These are phyloP conservation scores for Heterotilapia buettikoferi DNA, from an alignment of 2,113 vertebrate species.

Conservation along the genomic window DNA sequence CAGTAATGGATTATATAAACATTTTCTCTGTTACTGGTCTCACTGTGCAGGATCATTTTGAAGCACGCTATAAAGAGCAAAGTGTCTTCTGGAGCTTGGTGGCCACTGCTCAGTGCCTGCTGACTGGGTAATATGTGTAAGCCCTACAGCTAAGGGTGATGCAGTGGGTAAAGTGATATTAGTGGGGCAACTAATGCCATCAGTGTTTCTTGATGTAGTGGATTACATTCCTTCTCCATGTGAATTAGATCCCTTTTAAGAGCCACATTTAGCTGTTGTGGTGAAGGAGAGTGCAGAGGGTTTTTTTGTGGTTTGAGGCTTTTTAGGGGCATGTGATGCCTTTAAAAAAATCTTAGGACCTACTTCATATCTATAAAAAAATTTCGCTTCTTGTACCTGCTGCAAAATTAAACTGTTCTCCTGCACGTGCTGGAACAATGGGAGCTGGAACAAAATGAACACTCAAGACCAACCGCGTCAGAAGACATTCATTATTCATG, in stretches of 20 bases:
- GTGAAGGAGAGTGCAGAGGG: background rate
- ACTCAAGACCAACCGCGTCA: slow-evolving; percentile 11
- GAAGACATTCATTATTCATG: slow-evolving; percentile 75
- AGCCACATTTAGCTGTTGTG: background rate
- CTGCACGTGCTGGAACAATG: slow-evolving; percentile 16
- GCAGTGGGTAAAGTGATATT: background rate
- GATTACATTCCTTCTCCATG: background rate
- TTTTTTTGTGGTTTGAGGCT: background rate
- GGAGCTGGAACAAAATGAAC: slow-evolving; percentile 26
- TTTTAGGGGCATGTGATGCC: background rate
- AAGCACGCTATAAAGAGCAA: background rate
- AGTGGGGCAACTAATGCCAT: background rate
- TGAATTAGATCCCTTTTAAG: background rate
- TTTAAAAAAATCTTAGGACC: background rate
- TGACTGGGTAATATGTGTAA: background rate
- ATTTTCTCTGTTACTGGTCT: background rate
- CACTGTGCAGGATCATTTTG: background rate
- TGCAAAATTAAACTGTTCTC: slow-evolving; percentile 27
- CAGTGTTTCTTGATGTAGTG: background rate
- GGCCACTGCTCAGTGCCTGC: background rate
- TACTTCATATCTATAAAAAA: background rate
- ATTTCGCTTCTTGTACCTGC: background rate
- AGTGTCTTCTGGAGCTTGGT: background rate
- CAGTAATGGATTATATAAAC: background rate
- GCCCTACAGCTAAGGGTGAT: background rate